Conservation (phyloP, 2,888 invertebrate genomes). For the Chrysomela aeneicollis region DNA sequence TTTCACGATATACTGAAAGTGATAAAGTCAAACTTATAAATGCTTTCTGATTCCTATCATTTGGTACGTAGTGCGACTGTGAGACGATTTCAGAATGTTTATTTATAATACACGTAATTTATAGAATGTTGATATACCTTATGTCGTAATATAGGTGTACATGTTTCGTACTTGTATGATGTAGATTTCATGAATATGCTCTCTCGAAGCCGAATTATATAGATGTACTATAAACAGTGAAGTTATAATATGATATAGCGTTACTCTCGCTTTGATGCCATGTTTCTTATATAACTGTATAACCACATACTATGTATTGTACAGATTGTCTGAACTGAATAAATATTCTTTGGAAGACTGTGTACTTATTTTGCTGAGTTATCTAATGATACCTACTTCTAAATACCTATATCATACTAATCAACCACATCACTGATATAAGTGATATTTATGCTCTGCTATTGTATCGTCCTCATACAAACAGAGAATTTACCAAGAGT, state of each 20-base stretch:
- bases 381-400: background rate
- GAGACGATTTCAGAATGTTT: slow-evolving; percentile 37
- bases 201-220: slow-evolving; percentile 59
- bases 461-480: too few species aligned
- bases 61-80: slow-evolving; percentile 40
- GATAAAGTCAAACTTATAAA: background rate
- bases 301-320: slow-evolving; percentile 62
- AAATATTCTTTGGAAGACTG: slow-evolving; percentile 62
- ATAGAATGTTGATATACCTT: slow-evolving; percentile 49
- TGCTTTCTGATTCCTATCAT: slow-evolving; percentile 42
- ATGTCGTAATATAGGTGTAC: slow-evolving; percentile 55
- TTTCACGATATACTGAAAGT: too few species aligned
- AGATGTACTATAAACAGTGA: slow-evolving; percentile 58
- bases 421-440: too few species aligned
- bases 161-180: slow-evolving; percentile 57
- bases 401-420: too few species aligned
- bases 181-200: slow-evolving; percentile 56
- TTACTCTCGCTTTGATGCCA: slow-evolving; percentile 62
- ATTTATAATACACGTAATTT: slow-evolving; percentile 49
- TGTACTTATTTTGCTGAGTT: slow-evolving; percentile 23
- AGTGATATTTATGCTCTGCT: too few species aligned
- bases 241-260: slow-evolving; percentile 53
- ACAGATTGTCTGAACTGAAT: slow-evolving; percentile 65
- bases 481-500: too few species aligned
- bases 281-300: slow-evolving; percentile 63